Percentiles rank a stretch among this genome's conserved stretches.
phyloP scores from a whole-genome alignment of 2,888 invertebrate species.

The Diarsia brunnea region DNA sequence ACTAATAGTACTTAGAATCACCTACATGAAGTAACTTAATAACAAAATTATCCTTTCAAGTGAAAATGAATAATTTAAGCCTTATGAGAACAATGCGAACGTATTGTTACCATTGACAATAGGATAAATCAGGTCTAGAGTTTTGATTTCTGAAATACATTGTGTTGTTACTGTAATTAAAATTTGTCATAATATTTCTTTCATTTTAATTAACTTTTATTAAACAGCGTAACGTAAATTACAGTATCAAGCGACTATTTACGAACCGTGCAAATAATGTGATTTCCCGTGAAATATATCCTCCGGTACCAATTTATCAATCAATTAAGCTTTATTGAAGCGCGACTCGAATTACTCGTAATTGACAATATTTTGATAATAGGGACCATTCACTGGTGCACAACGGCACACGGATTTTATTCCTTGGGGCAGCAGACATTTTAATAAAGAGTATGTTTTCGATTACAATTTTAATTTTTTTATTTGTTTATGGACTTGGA shows the following conservation, averaged over 20 bases:
- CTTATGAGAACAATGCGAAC: background rate
- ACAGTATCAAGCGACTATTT: conserved; percentile 49
- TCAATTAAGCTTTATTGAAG: conserved; percentile 68
- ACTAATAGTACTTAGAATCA: conserved; percentile 3
- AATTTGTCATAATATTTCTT: conserved; percentile 27
- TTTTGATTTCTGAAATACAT: conserved; percentile 5
- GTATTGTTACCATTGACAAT: background rate
- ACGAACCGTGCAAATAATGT: conserved; percentile 60
- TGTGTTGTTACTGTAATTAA: background rate
- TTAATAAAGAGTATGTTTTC: background rate
- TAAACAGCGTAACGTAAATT: conserved; percentile 41
- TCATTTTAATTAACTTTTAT: conserved; percentile 52
- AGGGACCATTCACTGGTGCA: conserved; percentile 33
- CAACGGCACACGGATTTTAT: conserved; percentile 23
- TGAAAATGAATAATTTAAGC: conserved; percentile 3
- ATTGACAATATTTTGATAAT: conserved; percentile 62
- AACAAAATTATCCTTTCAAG: background rate
- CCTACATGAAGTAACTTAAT: background rate
- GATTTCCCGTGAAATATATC: conserved; percentile 63
- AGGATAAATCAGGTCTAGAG: conserved; percentile 9
- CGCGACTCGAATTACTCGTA: conserved; percentile 63
- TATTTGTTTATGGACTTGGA: background rate
- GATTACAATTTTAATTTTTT: background rate
- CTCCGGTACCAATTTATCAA: conserved; percentile 68
- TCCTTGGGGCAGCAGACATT: background rate